These are phyloP conservation scores for Lasioglossum malachurum DNA, from an alignment of 2,888 invertebrate species.

Conservation along the genomic window DNA sequence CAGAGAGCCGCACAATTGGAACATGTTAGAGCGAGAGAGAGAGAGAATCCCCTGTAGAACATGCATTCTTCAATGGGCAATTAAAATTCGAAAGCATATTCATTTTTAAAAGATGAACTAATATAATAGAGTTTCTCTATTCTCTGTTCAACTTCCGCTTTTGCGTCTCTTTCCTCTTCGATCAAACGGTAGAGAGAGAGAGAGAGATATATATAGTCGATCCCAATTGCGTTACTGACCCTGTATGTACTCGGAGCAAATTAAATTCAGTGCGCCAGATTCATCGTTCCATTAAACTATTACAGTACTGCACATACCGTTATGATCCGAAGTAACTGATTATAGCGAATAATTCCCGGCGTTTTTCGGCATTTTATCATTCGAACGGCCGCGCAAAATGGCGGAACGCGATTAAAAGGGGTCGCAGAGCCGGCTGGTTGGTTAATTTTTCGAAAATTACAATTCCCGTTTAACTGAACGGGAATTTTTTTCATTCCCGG, in stretches of 20 bases:
- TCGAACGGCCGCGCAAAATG: background rate
- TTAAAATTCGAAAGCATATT: background rate
- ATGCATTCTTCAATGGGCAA: background rate
- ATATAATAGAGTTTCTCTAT: background rate
- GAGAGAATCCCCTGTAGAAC: background rate
- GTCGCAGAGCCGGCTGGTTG: background rate
- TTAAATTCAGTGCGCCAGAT: constrained; percentile 1
- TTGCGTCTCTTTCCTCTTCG: background rate
- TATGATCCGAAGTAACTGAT: background rate
- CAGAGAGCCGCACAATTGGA: background rate
- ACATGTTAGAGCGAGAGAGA: too few species aligned
- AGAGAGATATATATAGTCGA: background rate
- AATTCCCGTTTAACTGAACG: background rate
- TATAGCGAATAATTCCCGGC: background rate
- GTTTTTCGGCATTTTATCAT: background rate
- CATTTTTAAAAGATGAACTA: background rate
- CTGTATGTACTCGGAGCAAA: background rate
- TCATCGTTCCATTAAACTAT: constrained; percentile 13
- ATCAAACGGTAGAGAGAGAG: background rate
- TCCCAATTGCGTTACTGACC: constrained; percentile 10
- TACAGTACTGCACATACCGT: background rate
- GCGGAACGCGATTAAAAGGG: background rate
- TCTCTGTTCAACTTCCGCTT: background rate
- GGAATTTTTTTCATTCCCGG: background rate
- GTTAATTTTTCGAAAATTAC: background rate